Evolutionary conservation across 2,113 vertebrate species (phyloP), one percentile per base, ranked within the genome.

Genomic region (Tichodroma muraria): DNA sequence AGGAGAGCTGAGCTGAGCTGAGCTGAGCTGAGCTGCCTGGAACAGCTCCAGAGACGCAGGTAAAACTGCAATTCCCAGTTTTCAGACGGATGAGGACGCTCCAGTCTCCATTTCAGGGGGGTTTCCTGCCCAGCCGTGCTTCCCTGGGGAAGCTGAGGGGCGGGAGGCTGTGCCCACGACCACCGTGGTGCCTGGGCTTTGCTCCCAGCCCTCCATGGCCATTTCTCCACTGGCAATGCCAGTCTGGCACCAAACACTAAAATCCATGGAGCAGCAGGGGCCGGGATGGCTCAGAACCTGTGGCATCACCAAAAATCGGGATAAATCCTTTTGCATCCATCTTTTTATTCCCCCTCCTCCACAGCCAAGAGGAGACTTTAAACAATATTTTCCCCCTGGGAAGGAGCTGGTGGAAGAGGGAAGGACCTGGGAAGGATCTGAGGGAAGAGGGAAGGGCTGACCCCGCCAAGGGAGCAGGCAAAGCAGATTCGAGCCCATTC

Each of bases 261-360:
- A 70, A 60, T 3, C 11, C 19, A 8, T 1, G 17, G 44, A 3
- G 14, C 2, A 5, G 70, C 19, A 30, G 4, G 18, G 50, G 50
- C 64, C 38, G 53, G 12, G 44, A 10, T 7, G 49, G 69, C 2
- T 42, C 75, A 49, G 38, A 37, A 18, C 18, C 1, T 35, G 23
- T 22, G 6, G 21, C 30, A 19, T 40, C 47, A 4, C n/a, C 14
- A 9, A 53, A 57, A 65, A 23, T 1, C 4, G 35, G 35, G 30
- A 42, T 15, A 2, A 28, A 64, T 25, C 33, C 31, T 33, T 65
- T 42, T 22, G 1, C 25, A 37, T 4, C 3, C 3, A 30, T 17
- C 10, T 10, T 44, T 28, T 31, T 8, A 8, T 3, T 1, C 0
- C 18, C 17, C 17, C 3, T 14, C 7, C 14, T 14, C 23, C 6